phyloP scores from a whole-genome alignment of 2,888 invertebrate genomes.

The Leucoptera coffeella region DNA sequence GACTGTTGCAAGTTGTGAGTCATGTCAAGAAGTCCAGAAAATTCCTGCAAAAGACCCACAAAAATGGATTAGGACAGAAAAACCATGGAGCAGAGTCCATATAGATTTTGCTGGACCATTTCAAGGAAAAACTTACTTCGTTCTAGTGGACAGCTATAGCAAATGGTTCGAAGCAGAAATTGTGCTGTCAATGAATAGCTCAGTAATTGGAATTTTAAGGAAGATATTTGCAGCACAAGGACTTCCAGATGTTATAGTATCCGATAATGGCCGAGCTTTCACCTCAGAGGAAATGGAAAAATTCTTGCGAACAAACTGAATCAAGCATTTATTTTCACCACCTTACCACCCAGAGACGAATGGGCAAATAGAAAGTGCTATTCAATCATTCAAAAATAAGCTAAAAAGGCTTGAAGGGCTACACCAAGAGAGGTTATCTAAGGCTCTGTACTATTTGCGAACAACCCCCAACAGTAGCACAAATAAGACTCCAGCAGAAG shows the following conservation, averaged over 20 bases:
- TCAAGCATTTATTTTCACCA: conserved; percentile 7
- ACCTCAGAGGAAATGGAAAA: conserved; percentile 9
- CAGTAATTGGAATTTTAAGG: too few relatives aligned
- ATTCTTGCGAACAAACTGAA: conserved; percentile 7
- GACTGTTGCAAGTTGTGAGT: conserved; percentile 6
- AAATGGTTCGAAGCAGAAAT: conserved; percentile 1
- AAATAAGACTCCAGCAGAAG: conserved; percentile 6
- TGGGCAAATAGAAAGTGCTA: conserved; percentile 6
- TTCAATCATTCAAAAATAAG: conserved; percentile 2
- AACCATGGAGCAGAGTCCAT: neutral
- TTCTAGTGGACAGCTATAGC: neutral
- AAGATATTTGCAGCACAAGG: too few relatives aligned
- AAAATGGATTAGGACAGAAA: conserved; percentile 1
- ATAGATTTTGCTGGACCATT: conserved; percentile 1
- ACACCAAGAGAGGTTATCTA: conserved; percentile 1
- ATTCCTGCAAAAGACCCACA: conserved; percentile 6
- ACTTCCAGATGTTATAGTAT: conserved; percentile 9
- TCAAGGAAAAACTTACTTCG: neutral
- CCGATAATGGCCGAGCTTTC: conserved; percentile 11
- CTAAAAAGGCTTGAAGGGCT: neutral
- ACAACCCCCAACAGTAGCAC: conserved; percentile 3
- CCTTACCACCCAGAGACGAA: conserved; percentile 9
- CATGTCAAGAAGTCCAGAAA: conserved; percentile 6
- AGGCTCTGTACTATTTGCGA: conserved; percentile 3
- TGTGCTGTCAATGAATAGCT: neutral